Evolutionary conservation across 2,113 vertebrate species (phyloP).

Genomic region (Salvator merianae): DNA sequence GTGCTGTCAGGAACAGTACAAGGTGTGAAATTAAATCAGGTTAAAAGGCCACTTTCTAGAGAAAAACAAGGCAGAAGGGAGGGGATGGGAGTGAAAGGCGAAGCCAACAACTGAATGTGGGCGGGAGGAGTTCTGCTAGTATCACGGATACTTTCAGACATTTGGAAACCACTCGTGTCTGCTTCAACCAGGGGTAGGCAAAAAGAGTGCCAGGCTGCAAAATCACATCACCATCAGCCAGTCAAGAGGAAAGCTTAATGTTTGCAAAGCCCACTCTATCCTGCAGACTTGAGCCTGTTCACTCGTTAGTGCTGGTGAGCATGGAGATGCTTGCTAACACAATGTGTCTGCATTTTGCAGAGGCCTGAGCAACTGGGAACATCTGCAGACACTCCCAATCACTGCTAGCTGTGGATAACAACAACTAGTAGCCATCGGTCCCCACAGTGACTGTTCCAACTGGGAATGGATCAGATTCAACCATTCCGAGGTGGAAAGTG

Average conservation of each 20-base stretch:
- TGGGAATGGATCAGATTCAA: no score
- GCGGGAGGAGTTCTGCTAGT: background rate
- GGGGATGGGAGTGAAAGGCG: slow-evolving; percentile 28
- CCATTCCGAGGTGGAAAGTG: no score
- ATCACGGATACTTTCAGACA: slow-evolving; percentile 16
- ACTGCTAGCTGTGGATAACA: no score
- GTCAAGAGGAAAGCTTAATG: background rate
- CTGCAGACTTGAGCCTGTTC: no score
- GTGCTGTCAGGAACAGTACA: slow-evolving; percentile 22
- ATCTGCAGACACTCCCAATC: no score
- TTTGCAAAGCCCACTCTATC: background rate
- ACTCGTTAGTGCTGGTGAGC: no score
- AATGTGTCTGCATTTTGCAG: no score
- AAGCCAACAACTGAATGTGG: slow-evolving; percentile 34
- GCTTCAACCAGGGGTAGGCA: background rate
- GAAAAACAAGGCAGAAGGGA: slow-evolving; percentile 33
- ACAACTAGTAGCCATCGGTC: no score
- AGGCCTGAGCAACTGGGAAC: no score
- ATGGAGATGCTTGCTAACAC: no score
- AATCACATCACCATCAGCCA: background rate
- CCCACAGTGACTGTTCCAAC: no score
- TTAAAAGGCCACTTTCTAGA: slow-evolving; percentile 53
- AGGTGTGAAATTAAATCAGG: slow-evolving; percentile 68
- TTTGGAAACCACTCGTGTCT: slow-evolving; percentile 6
- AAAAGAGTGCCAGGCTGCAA: background rate